Base-by-base conservation (phyloP, 1,140 invertebrate species). In the Drosophila sturtevanti region DNA sequence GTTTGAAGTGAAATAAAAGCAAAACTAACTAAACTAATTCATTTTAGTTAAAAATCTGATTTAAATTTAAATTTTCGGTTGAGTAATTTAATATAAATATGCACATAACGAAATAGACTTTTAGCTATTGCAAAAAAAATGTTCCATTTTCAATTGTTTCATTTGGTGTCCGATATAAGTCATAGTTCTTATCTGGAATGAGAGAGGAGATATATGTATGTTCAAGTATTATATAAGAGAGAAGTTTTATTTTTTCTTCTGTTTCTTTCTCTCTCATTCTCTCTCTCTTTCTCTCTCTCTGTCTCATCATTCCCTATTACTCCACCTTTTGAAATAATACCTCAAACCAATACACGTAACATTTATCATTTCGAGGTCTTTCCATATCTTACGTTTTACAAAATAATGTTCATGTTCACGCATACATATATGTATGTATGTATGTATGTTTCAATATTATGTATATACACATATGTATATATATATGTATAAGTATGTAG, bases 141-240 rank as follows among this genome's bases (percentile, higher is more conserved):
- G 41, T 48, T 48, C 2, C 41, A 48, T 48, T 48, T 16, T 48
- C 41, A 48, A 48, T 18, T 48, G 41, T 48, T 48, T 48, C 41
- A 21, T 48, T 16, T 21, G 41, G 41, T 48, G 41, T 21, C 41
- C 18, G 16, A 21, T 9, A 21, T 48, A 48, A 48, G 9, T 21
- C 41, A 48, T n/a, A n/a, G 21, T 3, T 10, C 41, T 48, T 48
- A 48, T 48, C 41, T 35, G 4, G 11, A 48, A 11, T 14, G 37
- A 14, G 12, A 48, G 41, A 44, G n/a, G n/a, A n/a, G n/a, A n/a
- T n/a, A n/a, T n/a, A 44, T 12, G 1, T 1, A 44, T 18, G 9
- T 16, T 7, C 18, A 9, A 21, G 7, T n/a, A 21, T 48, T 48
- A 18, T 21, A 48, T 48, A 18, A 21, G 6, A 44, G 5, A 16